Conservation (phyloP, 2,888 invertebrate genomes). For the Willowsia nigromaculata region DNA sequence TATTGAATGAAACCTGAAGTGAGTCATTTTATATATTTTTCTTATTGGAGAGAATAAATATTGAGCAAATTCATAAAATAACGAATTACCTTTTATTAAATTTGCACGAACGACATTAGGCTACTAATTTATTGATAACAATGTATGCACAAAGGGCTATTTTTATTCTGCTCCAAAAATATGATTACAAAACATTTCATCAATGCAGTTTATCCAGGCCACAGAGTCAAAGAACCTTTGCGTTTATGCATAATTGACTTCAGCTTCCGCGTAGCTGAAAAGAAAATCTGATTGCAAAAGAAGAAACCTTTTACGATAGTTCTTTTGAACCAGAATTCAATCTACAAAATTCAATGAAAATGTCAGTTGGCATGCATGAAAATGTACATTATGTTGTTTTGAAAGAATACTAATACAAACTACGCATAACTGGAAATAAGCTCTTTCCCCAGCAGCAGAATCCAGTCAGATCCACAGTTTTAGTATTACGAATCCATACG, state of each 20-base stretch:
- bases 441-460: too few relatives aligned
- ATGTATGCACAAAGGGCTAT: background rate
- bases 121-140: background rate
- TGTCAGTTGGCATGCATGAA: too few relatives aligned
- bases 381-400: too few relatives aligned
- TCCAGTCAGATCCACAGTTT: too few relatives aligned
- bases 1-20: background rate
- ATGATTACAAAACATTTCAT: background rate
- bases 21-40: constrained; percentile 9
- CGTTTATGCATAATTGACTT: background rate
- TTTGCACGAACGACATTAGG: background rate
- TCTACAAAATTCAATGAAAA: too few relatives aligned
- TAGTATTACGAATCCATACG: too few relatives aligned
- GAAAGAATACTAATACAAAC: too few relatives aligned
- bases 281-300: constrained; percentile 5
- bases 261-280: constrained; percentile 43
- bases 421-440: too few relatives aligned
- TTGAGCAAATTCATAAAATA: background rate
- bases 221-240: constrained; percentile 50
- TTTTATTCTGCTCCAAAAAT: background rate
- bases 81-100: background rate
- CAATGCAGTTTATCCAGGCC: constrained; percentile 24
- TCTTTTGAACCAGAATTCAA: too few relatives aligned
- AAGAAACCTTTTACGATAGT: too few relatives aligned
- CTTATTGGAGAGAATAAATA: background rate